Conservation (phyloP, 2,888 invertebrate species). For the Pandemis heparana region DNA sequence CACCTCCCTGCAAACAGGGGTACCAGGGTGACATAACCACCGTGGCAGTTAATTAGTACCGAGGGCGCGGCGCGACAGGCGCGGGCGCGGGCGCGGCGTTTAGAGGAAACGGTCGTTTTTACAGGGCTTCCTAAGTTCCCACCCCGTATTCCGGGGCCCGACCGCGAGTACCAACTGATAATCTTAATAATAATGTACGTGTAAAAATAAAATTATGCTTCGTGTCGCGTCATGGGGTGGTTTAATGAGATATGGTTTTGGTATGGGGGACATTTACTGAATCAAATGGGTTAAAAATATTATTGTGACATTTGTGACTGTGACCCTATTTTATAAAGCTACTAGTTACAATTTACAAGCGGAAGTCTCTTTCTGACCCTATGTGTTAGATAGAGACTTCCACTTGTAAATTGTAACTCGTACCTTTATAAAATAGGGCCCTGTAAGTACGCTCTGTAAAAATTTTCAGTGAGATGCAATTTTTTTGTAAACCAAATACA, state of each 20-base stretch:
- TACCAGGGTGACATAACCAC: constrained; percentile 84
- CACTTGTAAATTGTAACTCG: too few species aligned
- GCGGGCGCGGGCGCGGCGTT: constrained; percentile 82
- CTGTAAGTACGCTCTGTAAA: too few species aligned
- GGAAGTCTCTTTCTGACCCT: too few species aligned
- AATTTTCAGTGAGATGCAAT: too few species aligned
- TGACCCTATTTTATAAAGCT: too few species aligned
- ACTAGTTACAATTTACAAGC: too few species aligned
- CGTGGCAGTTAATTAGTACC: constrained; percentile 83
- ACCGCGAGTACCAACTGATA: constrained; percentile 6
- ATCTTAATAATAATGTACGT: constrained; percentile 2
- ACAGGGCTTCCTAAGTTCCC: constrained; percentile 75
- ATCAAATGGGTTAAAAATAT: not conserved
- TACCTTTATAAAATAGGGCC: too few species aligned
- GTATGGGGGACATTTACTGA: not conserved
- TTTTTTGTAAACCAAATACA: too few species aligned
- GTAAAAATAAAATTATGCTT: not conserved
- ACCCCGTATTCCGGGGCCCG: constrained; percentile 33
- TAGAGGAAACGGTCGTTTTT: constrained; percentile 85
- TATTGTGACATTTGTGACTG: too few species aligned
- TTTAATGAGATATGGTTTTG: not conserved
- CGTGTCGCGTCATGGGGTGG: not conserved
- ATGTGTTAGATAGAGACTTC: too few species aligned
- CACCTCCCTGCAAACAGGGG: constrained; percentile 70
- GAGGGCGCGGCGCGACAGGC: constrained; percentile 81